phyloP scores from a whole-genome alignment of 2,797 vertebrate species.

The Centroberyx gerrardi region DNA sequence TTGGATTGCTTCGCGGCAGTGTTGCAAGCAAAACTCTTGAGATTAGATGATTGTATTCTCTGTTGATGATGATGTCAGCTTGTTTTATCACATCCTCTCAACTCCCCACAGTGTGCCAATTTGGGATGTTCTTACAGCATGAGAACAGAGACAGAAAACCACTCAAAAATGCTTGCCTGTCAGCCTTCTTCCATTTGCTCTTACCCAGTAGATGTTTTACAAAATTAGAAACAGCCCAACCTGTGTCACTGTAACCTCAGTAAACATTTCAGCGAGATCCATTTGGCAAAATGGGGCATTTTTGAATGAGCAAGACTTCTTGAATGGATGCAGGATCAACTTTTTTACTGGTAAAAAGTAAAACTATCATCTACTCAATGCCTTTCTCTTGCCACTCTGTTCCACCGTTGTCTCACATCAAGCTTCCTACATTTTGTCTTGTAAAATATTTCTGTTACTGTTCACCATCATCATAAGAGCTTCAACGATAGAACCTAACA shows the following conservation, averaged over 20 bases:
- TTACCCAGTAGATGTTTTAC: conserved; percentile 16
- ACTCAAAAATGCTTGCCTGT: conserved; percentile 22
- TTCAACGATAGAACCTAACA: background rate
- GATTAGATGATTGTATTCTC: conserved; percentile 40
- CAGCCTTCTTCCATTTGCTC: conserved; percentile 22
- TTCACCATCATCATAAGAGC: too few relatives aligned
- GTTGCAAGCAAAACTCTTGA: conserved; percentile 30
- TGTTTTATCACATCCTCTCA: conserved; percentile 58
- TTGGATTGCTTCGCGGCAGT: conserved; percentile 26
- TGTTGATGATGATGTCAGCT: conserved; percentile 57
- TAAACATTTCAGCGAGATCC: conserved; percentile 2
- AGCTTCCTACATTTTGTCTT: too few relatives aligned
- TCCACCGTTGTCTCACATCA: too few relatives aligned
- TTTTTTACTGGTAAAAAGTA: conserved; percentile 1
- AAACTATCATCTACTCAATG: too few relatives aligned
- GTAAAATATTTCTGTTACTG: too few relatives aligned
- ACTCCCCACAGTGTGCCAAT: conserved; percentile 38
- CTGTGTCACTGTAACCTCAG: conserved; percentile 19
- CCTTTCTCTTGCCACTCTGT: too few relatives aligned
- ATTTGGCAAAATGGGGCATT: conserved; percentile 23
- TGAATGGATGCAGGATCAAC: conserved; percentile 4
- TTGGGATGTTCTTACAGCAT: conserved; percentile 41
- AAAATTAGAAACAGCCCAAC: conserved; percentile 47
- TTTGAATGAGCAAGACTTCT: conserved; percentile 2
- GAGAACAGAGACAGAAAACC: conserved; percentile 54